phyloP scores from a whole-genome alignment of 2,888 invertebrate species.

The Coelopa pilipes region DNA sequence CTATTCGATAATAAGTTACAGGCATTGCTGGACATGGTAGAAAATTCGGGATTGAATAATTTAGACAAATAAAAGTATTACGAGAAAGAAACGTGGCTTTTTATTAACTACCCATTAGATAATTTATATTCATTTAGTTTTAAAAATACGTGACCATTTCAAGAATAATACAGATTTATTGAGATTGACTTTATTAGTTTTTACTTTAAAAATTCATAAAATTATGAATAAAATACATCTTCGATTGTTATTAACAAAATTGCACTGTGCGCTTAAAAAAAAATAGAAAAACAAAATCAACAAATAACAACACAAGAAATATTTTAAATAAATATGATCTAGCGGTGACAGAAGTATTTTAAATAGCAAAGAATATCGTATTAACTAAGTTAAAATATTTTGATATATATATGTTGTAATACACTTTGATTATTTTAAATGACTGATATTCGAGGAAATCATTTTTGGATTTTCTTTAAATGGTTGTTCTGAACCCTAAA shows the following conservation, averaged over 20 bases:
- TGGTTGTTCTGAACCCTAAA: too few species aligned
- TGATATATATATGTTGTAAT: background rate
- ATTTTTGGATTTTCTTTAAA: too few species aligned
- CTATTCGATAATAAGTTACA: conserved; percentile 93
- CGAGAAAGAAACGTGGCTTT: background rate
- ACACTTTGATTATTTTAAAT: background rate
- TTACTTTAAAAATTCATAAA: background rate
- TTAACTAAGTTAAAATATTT: conserved; percentile 5
- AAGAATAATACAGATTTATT: background rate
- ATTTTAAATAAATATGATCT: conserved; percentile 11
- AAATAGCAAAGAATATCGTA: background rate
- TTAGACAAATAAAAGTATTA: conserved; percentile 69
- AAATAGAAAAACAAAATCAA: background rate
- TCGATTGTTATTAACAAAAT: conserved; percentile 11
- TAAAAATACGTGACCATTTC: too few species aligned
- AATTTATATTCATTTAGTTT: too few species aligned
- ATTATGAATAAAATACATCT: background rate
- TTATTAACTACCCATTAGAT: too few species aligned
- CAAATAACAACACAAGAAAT: conserved; percentile 1
- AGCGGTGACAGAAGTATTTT: background rate
- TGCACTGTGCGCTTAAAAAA: conserved; percentile 25
- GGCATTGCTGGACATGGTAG: conserved; percentile 84
- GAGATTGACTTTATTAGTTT: background rate
- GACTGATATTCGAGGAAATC: background rate
- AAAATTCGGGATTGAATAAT: conserved; percentile 84